These are phyloP conservation scores for Todiramphus saurophagus DNA, from an alignment of 2,113 vertebrate genomes.

Conservation along the genomic window DNA sequence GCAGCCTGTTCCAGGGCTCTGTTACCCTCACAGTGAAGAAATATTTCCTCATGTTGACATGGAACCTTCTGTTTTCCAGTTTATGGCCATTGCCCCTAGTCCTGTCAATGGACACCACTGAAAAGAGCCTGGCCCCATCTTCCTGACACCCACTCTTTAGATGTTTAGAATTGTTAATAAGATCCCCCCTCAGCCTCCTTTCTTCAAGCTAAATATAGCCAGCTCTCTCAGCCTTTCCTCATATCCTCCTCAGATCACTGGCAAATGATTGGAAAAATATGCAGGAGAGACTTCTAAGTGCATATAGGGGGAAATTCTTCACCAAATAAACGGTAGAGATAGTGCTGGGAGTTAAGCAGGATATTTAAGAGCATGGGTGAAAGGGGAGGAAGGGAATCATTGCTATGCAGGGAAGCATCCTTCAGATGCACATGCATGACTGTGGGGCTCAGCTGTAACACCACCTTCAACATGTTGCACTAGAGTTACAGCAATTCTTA, in stretches of 20 bases:
- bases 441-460: background rate
- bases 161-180: no score
- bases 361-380: rapidly evolving
- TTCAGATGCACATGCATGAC: background rate
- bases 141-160: no score
- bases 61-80: no score
- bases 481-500: background rate
- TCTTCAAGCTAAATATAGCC: no score
- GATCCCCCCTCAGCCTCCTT: no score
- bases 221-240: no score
- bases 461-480: background rate
- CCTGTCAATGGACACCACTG: no score
- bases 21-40: no score
- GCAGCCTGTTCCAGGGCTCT: no score
- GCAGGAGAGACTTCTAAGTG: background rate
- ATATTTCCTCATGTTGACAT: no score
- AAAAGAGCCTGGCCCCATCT: no score
- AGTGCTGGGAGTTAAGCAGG: background rate
- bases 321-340: background rate
- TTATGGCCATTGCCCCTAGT: no score
- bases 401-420: background rate
- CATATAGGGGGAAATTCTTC: background rate
- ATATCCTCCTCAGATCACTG: background rate
- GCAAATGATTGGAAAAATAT: background rate
- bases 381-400: background rate